These are phyloP conservation scores for Leptinotarsa haldemani DNA, from an alignment of 2,888 invertebrate genomes.

Conservation along the genomic window DNA sequence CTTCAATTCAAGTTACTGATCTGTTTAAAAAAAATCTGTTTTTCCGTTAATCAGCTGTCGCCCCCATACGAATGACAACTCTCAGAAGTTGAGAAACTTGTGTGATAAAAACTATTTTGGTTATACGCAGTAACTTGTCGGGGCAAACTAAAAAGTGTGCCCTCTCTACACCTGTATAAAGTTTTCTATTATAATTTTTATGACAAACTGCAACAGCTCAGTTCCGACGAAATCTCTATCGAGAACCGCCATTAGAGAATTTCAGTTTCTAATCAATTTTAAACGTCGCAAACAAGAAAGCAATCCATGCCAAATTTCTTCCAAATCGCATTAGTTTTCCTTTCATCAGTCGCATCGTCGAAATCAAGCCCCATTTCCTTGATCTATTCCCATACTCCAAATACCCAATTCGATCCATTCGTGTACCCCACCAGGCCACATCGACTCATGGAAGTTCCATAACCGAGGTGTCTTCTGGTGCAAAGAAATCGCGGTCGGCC, in stretches of 20 bases:
- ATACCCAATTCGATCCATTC: constrained; percentile 7
- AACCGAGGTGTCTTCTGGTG: constrained; percentile 45
- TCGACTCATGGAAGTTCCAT: constrained; percentile 29
- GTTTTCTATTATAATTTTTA: too few species aligned
- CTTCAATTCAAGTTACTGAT: too few species aligned
- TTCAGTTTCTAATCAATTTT: constrained; percentile 3
- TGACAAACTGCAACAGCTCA: too few species aligned
- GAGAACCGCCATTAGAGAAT: not conserved
- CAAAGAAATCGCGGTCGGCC: constrained; percentile 50
- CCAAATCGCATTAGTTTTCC: constrained; percentile 9
- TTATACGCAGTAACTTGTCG: too few species aligned
- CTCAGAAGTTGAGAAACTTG: too few species aligned
- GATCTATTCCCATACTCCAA: constrained; percentile 8
- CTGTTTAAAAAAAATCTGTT: too few species aligned
- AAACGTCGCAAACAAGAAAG: not conserved
- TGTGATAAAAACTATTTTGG: too few species aligned
- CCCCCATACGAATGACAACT: too few species aligned
- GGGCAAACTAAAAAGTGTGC: too few species aligned
- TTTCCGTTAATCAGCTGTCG: too few species aligned
- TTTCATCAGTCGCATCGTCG: constrained; percentile 2
- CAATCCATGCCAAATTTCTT: not conserved
- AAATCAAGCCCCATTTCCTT: constrained; percentile 1
- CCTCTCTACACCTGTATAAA: too few species aligned
- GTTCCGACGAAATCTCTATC: not conserved
- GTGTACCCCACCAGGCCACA: not conserved